These are phyloP conservation scores for Acrobasis consociella DNA, from an alignment of 2,888 invertebrate genomes.

Conservation along the genomic window DNA sequence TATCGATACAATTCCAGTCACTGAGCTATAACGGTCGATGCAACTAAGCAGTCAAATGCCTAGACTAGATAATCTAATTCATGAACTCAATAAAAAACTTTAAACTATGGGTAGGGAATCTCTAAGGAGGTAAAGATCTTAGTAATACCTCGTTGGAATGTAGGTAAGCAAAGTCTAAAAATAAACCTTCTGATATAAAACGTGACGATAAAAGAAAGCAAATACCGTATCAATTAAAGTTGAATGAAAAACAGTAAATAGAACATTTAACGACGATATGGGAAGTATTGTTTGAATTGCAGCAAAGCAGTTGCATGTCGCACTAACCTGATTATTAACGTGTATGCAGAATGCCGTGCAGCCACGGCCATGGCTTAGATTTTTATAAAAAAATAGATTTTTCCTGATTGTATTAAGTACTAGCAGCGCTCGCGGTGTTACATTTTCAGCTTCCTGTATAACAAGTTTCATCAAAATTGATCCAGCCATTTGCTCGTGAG, in stretches of 20 bases:
- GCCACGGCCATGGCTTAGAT: slow-evolving; percentile 40
- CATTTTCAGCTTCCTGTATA: no score
- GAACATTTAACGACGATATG: slow-evolving; percentile 22
- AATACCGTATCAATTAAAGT: not conserved
- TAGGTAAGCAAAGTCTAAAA: no score
- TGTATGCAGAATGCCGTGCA: slow-evolving; percentile 34
- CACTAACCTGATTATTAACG: slow-evolving; percentile 38
- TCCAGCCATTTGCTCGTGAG: no score
- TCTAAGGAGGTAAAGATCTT: not conserved
- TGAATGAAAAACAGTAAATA: slow-evolving; percentile 16
- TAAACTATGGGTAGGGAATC: not conserved
- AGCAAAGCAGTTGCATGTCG: slow-evolving; percentile 36
- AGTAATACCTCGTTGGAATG: no score
- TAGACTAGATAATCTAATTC: slow-evolving; percentile 21
- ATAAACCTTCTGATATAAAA: not conserved
- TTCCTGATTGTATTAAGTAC: not conserved
- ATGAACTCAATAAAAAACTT: not conserved
- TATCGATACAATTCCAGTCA: slow-evolving; percentile 29
- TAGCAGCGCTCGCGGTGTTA: no score
- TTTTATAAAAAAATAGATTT: slow-evolving; percentile 23
- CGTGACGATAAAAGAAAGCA: not conserved
- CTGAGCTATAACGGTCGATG: slow-evolving; percentile 26
- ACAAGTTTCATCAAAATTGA: no score
- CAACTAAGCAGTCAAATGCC: slow-evolving; percentile 5
- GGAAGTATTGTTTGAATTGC: slow-evolving; percentile 25